These are phyloP conservation scores for Chironomus striatipennis DNA, from an alignment of 1,140 invertebrate genomes.

Conservation along the genomic window DNA sequence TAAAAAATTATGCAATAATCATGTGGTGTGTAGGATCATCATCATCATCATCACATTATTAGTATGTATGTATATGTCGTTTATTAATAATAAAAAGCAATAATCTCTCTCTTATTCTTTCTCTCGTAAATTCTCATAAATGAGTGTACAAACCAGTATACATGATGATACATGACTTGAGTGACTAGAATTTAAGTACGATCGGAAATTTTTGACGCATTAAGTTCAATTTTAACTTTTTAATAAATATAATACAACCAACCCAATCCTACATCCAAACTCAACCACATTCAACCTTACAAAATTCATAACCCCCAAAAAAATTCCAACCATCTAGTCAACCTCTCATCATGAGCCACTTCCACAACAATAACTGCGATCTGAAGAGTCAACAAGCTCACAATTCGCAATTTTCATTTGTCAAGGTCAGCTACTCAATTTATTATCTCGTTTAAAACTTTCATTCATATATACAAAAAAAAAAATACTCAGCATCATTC, in stretches of 20 bases:
- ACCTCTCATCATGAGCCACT: too few species aligned
- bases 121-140: neutral
- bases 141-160: neutral
- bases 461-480: neutral
- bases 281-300: too few species aligned
- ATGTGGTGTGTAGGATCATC: neutral
- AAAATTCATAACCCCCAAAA: too few species aligned
- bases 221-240: too few species aligned
- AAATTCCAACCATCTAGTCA: too few species aligned
- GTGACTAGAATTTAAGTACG: too few species aligned
- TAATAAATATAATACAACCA: too few species aligned
- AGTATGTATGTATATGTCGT: neutral
- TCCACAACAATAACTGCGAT: neutral
- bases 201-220: too few species aligned
- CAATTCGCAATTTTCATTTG: neutral
- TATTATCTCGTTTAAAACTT: neutral
- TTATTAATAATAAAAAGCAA: neutral
- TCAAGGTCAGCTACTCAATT: neutral
- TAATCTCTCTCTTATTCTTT: neutral
- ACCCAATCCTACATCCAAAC: too few species aligned
- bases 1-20: constrained; percentile 1
- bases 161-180: neutral
- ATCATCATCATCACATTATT: neutral
- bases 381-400: neutral
- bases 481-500: constrained; percentile 9